phyloP scores from a whole-genome alignment of 2,888 invertebrate species.

The Anticlea derivata region DNA sequence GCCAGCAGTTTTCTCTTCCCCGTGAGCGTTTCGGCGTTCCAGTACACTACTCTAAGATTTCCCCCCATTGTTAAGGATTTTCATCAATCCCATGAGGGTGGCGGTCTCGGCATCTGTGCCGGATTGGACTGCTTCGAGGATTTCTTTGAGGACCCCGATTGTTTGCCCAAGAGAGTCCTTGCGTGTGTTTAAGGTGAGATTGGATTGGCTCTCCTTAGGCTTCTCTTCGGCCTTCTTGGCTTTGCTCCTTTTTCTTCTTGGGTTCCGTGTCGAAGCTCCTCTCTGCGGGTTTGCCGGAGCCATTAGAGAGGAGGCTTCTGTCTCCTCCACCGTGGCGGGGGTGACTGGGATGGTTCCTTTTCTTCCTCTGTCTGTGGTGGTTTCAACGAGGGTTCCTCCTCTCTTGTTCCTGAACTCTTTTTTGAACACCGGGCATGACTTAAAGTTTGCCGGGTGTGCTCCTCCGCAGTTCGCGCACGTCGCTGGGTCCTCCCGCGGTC shows the following conservation, averaged over 20 bases:
- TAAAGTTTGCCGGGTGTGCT: conserved; percentile 24
- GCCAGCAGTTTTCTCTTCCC: conserved; percentile 15
- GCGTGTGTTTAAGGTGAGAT: too few relatives aligned
- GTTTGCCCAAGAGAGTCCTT: conserved; percentile 3
- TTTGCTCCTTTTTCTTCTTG: too few relatives aligned
- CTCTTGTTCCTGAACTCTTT: conserved; percentile 19
- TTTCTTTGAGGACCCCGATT: conserved; percentile 4
- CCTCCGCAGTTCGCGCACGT: too few relatives aligned
- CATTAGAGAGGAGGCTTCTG: not conserved
- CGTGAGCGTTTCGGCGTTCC: conserved; percentile 13
- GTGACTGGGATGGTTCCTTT: not conserved
- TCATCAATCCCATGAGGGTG: conserved; percentile 8
- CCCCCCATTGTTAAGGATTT: conserved; percentile 8
- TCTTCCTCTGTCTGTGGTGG: not conserved
- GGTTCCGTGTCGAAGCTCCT: not conserved
- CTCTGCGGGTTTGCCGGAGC: not conserved
- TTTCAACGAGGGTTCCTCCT: conserved; percentile 19
- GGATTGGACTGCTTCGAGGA: conserved; percentile 9
- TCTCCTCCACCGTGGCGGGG: not conserved
- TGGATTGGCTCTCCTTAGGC: too few relatives aligned
- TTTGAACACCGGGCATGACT: conserved; percentile 20
- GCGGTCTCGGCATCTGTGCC: conserved; percentile 6
- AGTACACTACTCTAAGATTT: conserved; percentile 9
- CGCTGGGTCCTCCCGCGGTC: too few relatives aligned
- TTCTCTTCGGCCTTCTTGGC: too few relatives aligned